Conservation (phyloP, 2,113 vertebrate genomes). For the Oreochromis tanganicae region DNA sequence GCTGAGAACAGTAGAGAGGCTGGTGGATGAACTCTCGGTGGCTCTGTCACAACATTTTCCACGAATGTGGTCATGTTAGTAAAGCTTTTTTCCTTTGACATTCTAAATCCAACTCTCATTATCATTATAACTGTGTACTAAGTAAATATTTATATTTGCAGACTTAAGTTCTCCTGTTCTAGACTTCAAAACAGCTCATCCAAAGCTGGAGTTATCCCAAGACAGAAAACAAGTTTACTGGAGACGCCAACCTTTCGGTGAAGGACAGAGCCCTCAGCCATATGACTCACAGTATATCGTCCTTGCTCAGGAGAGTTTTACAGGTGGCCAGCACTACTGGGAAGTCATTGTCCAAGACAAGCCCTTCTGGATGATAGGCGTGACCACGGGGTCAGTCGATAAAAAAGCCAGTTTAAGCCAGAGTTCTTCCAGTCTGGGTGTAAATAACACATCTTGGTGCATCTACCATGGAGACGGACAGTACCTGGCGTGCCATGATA, state of each 20-base stretch:
- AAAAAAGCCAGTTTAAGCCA: not conserved
- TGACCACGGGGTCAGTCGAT: slow-evolving; percentile 30
- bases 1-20: slow-evolving; percentile 59
- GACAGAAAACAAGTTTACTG: slow-evolving; percentile 65
- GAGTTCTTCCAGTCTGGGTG: not conserved
- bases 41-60: slow-evolving; percentile 65
- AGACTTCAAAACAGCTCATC: slow-evolving; percentile 62
- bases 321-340: slow-evolving; percentile 65
- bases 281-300: slow-evolving; percentile 67
- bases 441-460: slow-evolving; percentile 59
- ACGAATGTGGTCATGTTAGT: slow-evolving; percentile 69
- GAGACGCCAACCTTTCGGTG: slow-evolving; percentile 38
- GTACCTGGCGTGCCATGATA: slow-evolving; percentile 61
- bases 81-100: not conserved
- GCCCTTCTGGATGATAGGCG: slow-evolving; percentile 72
- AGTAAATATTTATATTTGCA: slow-evolving; percentile 35
- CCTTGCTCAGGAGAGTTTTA: slow-evolving; percentile 52
- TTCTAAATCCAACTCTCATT: not conserved
- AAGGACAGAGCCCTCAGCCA: not conserved
- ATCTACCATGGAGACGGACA: slow-evolving; percentile 62
- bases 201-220: slow-evolving; percentile 62
- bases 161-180: slow-evolving; percentile 60
- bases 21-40: slow-evolving; percentile 64
- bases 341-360: slow-evolving; percentile 72
- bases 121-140: not conserved